A percentile compares a stretch with the other conserved stretches of the same genome.
These are phyloP conservation scores for Leptinotarsa tumamoca DNA, from an alignment of 2,888 invertebrate genomes.

Conservation along the genomic window DNA sequence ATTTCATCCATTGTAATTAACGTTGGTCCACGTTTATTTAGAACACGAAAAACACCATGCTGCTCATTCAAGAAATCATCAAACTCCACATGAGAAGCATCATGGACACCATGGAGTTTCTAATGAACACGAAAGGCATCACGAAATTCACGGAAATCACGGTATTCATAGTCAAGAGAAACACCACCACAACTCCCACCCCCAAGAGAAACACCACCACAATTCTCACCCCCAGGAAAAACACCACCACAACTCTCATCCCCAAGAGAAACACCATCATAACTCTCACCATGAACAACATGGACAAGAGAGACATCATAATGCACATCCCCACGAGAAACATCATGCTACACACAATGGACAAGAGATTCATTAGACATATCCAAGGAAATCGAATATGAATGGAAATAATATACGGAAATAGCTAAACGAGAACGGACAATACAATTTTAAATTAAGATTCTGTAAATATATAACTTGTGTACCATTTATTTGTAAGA, in stretches of 20 bases:
- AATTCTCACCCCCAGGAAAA: constrained; percentile 20
- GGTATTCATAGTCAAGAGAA: constrained; percentile 19
- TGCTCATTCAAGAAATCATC: neutral
- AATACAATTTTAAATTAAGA: constrained; percentile 8
- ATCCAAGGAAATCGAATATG: neutral
- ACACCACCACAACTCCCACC: constrained; percentile 25
- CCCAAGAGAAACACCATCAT: constrained; percentile 32
- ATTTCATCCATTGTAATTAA: neutral
- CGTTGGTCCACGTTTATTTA: neutral
- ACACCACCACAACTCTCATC: constrained; percentile 28
- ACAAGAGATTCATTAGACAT: constrained; percentile 16
- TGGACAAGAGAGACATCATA: neutral
- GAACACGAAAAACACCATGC: constrained; percentile 3
- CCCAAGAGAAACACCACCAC: constrained; percentile 33
- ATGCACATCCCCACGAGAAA: constrained; percentile 18
- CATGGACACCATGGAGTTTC: neutral
- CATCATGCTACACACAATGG: constrained; percentile 17
- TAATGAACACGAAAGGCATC: constrained; percentile 23
- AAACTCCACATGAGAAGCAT: too few relatives aligned
- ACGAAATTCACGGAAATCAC: constrained; percentile 1
- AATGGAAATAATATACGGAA: neutral
- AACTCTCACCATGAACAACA: constrained; percentile 5
- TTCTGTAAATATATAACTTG: constrained; percentile 10
- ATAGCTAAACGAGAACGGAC: constrained; percentile 5
- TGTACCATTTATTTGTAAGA: constrained; percentile 21